Base-by-base conservation (phyloP, 2,113 vertebrate species). In the Vulpes lagopus region DNA sequence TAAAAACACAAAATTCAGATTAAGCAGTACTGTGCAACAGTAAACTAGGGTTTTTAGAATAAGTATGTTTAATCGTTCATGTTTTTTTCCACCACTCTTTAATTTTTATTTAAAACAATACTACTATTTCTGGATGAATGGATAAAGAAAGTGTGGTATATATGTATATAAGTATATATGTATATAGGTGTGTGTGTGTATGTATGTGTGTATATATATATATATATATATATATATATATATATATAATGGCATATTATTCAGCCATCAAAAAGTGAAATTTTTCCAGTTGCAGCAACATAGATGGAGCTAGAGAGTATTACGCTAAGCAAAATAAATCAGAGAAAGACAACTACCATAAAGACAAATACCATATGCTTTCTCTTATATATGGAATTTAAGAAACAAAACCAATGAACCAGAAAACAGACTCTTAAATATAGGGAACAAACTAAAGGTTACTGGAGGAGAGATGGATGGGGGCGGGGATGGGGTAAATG, bases 91-190 rank as follows among this genome's bases (percentile, higher is more conserved):
- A 57, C 12, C 5, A 69, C 8, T 22, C 27, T 78, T 89, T 79
- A 62, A 71, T 78, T 90, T 87, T 94, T 91, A 53, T 57, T 74
- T 95, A 87, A 96, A 94, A 57, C 76, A 67, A 80, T 35, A 51
- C 12, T 38, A 5, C 23, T 62, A 69, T 30, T 89, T 76, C 32
- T 69, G 67, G 67, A 69, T 19, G 67, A 69, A 69, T 35, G 67
- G 32, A 69, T 69, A 17, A 69, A n/a, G 32, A n/a, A 69, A 32
- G 8, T 35, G 32, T 20, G 32, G 35, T 69, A 35, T 35, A 43
- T 43, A 43, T 6, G 35, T 35, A 35, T 35, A 35, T 35, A 35
- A 35, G 43, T 43, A 43, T 43, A 43, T 43, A 43, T 43, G 43
- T 43, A 43, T 43, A 43, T 43, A 43, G 43, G 43, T 43, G 43